These are phyloP conservation scores for Lepus oiostolus DNA, from an alignment of 2,797 vertebrate species.

Conservation along the genomic window DNA sequence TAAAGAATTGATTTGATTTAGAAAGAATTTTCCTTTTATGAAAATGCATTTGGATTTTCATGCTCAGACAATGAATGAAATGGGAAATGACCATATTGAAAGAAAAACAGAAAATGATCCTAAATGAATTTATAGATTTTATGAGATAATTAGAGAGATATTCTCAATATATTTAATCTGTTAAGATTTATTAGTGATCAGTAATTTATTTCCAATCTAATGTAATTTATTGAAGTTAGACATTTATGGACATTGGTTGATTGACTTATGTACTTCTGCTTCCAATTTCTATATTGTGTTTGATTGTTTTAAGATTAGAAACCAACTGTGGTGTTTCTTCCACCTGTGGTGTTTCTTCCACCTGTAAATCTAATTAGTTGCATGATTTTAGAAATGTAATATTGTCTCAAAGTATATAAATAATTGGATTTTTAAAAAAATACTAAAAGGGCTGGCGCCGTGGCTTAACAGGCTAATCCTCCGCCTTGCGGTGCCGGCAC, in stretches of 20 bases:
- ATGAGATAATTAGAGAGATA: neutral
- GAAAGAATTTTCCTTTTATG: neutral
- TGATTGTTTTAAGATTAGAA: neutral
- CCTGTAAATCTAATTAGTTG: neutral
- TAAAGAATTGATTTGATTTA: neutral
- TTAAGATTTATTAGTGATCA: no score
- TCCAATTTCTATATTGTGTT: neutral
- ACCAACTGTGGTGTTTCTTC: neutral
- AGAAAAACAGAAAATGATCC: neutral
- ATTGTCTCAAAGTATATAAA: neutral
- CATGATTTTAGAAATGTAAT: neutral
- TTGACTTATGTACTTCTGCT: neutral
- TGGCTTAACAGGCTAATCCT: no score
- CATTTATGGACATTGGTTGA: neutral
- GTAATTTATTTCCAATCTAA: neutral
- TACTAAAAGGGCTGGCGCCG: neutral
- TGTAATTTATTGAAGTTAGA: neutral
- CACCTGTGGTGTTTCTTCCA: neutral
- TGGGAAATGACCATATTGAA: neutral
- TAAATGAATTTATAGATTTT: neutral
- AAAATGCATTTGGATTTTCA: neutral
- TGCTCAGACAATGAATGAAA: neutral
- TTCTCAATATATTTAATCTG: neutral
- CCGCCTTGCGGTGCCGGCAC: no score
- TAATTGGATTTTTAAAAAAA: no score